Evolutionary conservation across 2,797 vertebrate genomes (phyloP).

Genomic region (Sebastes reedi): DNA sequence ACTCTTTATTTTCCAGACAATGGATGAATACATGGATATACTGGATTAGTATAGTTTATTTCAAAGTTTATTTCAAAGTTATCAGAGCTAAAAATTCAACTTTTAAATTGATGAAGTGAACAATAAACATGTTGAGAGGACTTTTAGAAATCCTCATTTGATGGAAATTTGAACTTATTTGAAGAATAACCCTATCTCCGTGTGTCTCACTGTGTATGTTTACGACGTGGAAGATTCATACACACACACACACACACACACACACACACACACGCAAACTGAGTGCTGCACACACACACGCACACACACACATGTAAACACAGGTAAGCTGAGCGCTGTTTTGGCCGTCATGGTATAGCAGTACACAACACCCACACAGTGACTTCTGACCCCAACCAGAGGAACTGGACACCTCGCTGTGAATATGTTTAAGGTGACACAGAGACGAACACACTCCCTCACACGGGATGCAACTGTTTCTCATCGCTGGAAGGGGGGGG

Average conservation of each 20-base stretch:
- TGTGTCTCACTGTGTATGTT: background rate
- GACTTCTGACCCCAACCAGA: slow-evolving; percentile 24
- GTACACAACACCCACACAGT: background rate
- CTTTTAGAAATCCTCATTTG: background rate
- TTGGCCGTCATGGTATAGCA: slow-evolving; percentile 12
- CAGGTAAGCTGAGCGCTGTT: slow-evolving; percentile 36
- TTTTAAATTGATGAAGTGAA: background rate
- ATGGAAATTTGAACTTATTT: background rate
- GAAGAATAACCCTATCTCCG: background rate
- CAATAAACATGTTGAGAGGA: background rate
- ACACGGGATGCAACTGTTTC: slow-evolving; percentile 7
- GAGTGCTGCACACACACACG: slow-evolving; percentile 1
- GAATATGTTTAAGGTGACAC: slow-evolving; percentile 17
- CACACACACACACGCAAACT: slow-evolving; percentile 31
- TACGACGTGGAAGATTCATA: background rate
- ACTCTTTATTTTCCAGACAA: background rate
- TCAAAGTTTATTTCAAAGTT: too few species aligned
- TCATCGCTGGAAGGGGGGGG: background rate
- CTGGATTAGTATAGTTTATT: background rate
- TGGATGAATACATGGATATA: background rate
- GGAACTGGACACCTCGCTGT: slow-evolving; percentile 38
- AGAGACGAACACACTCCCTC: background rate
- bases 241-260: background rate
- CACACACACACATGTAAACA: background rate
- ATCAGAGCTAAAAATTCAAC: background rate